phyloP scores from a whole-genome alignment of 2,888 invertebrate species.

The Tetragnatha montana region DNA sequence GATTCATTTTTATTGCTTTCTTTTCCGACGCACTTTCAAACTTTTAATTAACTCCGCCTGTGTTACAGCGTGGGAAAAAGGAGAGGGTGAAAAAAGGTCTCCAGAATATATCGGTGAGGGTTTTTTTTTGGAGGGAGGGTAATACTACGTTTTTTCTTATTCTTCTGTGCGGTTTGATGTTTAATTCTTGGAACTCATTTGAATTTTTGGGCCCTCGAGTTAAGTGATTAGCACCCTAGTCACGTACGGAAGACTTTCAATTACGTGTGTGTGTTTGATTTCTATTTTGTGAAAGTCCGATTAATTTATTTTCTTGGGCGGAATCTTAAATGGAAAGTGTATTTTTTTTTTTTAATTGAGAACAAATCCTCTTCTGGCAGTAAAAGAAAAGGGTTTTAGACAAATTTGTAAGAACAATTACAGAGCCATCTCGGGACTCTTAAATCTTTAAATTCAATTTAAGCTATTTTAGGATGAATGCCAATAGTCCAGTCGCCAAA shows the following conservation, averaged over 20 bases:
- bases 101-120: background rate
- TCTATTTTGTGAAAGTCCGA: background rate
- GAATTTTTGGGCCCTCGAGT: slow-evolving; percentile 38
- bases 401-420: background rate
- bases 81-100: slow-evolving; percentile 25
- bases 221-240: slow-evolving; percentile 40
- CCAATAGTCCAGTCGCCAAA: no score
- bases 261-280: slow-evolving; percentile 35
- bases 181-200: slow-evolving; percentile 13
- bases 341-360: slow-evolving; percentile 5
- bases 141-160: slow-evolving; percentile 1
- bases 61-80: slow-evolving; percentile 41
- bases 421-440: background rate
- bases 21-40: slow-evolving; percentile 56
- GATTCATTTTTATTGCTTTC: slow-evolving; percentile 55
- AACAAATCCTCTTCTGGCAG: slow-evolving; percentile 7
- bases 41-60: slow-evolving; percentile 61
- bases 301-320: slow-evolving; percentile 32
- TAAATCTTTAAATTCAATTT: background rate
- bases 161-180: background rate
- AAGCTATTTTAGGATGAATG: no score
- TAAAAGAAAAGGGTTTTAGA: background rate
- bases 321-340: slow-evolving; percentile 1
- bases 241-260: slow-evolving; percentile 29
- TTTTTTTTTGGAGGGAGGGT: background rate